These are phyloP conservation scores for Microplitis demolitor DNA, from an alignment of 1,140 invertebrate species.

Conservation along the genomic window DNA sequence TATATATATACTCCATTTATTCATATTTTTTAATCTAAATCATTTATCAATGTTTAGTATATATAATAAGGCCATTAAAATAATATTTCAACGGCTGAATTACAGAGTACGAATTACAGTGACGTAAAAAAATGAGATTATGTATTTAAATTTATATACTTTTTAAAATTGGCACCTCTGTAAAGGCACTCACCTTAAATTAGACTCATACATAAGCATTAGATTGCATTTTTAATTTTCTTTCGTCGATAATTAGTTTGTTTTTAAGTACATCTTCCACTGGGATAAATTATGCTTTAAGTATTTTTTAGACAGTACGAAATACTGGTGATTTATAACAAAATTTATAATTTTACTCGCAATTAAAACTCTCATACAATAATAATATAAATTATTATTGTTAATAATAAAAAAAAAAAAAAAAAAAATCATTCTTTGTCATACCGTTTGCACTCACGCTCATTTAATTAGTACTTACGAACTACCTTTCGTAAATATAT, in stretches of 20 bases:
- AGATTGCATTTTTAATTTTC: conserved; percentile 11
- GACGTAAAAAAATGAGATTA: not conserved
- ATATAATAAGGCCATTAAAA: not conserved
- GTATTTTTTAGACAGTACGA: conserved; percentile 46
- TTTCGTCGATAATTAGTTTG: conserved; percentile 25
- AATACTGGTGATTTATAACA: conserved; percentile 53
- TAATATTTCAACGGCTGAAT: not conserved
- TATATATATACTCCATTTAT: not conserved
- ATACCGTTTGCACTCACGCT: not conserved
- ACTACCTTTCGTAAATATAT: conserved; percentile 1
- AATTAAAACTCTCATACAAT: conserved; percentile 19
- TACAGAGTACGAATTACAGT: not conserved
- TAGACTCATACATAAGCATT: not conserved
- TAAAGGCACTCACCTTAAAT: not conserved
- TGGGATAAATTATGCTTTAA: conserved; percentile 52
- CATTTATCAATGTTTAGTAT: not conserved
- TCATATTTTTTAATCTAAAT: not conserved
- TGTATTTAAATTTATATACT: not conserved
- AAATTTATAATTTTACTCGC: conserved; percentile 9
- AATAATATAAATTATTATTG: conserved; percentile 23
- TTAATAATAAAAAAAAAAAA: not conserved
- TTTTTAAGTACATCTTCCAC: conserved; percentile 58
- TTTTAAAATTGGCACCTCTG: not conserved
- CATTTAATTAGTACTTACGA: not conserved
- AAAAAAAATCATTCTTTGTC: not conserved